These are phyloP conservation scores for Leucophenga maculata DNA, from an alignment of 2,888 invertebrate species.

Conservation along the genomic window DNA sequence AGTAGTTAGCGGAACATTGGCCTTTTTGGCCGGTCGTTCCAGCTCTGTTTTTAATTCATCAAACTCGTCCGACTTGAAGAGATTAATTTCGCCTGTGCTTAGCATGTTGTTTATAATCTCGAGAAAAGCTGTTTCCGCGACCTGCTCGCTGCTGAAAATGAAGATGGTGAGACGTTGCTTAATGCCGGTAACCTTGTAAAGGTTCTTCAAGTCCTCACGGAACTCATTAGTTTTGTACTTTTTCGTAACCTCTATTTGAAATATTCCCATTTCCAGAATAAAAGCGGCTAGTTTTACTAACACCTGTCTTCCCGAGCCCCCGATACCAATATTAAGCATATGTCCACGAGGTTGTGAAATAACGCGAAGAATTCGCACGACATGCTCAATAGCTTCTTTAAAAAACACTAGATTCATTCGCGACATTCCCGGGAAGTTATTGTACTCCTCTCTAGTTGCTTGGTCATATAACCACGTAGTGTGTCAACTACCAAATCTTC, in stretches of 20 bases:
- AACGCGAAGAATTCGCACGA: conserved; percentile 86
- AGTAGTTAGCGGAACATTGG: conserved; percentile 75
- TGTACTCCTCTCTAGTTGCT: conserved; percentile 74
- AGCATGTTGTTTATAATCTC: conserved; percentile 92
- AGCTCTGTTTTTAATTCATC: conserved; percentile 77
- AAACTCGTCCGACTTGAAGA: conserved; percentile 91
- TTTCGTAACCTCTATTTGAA: conserved; percentile 85
- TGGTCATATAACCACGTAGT: conserved; percentile 74
- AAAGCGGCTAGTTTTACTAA: conserved; percentile 83
- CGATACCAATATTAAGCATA: conserved; percentile 87
- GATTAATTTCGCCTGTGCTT: conserved; percentile 90
- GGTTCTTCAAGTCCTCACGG: conserved; percentile 83
- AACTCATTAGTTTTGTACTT: conserved; percentile 85
- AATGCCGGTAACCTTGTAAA: conserved; percentile 83
- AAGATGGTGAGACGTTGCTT: conserved; percentile 84
- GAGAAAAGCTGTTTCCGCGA: conserved; percentile 86
- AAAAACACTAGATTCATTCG: conserved; percentile 88
- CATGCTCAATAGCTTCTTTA: conserved; percentile 88
- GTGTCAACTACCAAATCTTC: conserved; percentile 80
- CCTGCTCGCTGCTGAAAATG: conserved; percentile 89
- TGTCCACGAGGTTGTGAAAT: conserved; percentile 89
- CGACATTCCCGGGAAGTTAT: conserved; percentile 83
- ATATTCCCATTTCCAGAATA: conserved; percentile 84
- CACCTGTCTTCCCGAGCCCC: conserved; percentile 89
- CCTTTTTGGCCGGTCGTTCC: conserved; percentile 61